Evolutionary conservation across 2,888 invertebrate species (phyloP), one percentile per base, ranked within the genome.

Genomic region (Tinea semifulvella): DNA sequence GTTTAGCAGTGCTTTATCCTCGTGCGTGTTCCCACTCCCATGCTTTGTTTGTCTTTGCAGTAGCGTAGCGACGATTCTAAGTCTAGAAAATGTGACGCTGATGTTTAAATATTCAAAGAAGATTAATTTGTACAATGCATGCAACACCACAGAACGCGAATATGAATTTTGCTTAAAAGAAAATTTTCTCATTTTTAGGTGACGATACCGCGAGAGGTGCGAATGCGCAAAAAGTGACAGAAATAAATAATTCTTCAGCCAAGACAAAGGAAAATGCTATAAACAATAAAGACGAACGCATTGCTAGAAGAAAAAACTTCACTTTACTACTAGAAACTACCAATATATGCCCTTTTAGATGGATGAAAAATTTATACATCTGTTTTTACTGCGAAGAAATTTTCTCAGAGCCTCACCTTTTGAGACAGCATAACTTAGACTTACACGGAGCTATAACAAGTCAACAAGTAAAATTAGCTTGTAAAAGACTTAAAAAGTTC

Each of bases 101-200:
- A n/a, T n/a, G n/a, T n/a, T n/a, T n/a, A n/a, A n/a, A n/a, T n/a
- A n/a, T n/a, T n/a, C n/a, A n/a, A n/a, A n/a, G n/a, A n/a, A n/a
- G n/a, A n/a, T n/a, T n/a, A n/a, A n/a, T n/a, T n/a, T n/a, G n/a
- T n/a, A n/a, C n/a, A n/a, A n/a, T n/a, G n/a, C n/a, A n/a, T n/a
- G n/a, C n/a, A n/a, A n/a, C n/a, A n/a, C n/a, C n/a, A n/a, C n/a
- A n/a, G n/a, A n/a, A n/a, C n/a, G n/a, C n/a, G n/a, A n/a, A n/a
- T n/a, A n/a, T n/a, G n/a, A n/a, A n/a, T n/a, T n/a, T n/a, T n/a
- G n/a, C n/a, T n/a, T n/a, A n/a, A n/a, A n/a, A n/a, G n/a, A n/a
- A n/a, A n/a, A n/a, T 63, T 71, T 75, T 61, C 52, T 74, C 61
- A 61, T 70, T 76, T 75, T 67, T 77, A 77, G 76, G 74, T 75